Evolutionary conservation across 2,113 vertebrate genomes (phyloP), one percentile per base, ranked within the genome.

Genomic region (Carassius carassius): DNA sequence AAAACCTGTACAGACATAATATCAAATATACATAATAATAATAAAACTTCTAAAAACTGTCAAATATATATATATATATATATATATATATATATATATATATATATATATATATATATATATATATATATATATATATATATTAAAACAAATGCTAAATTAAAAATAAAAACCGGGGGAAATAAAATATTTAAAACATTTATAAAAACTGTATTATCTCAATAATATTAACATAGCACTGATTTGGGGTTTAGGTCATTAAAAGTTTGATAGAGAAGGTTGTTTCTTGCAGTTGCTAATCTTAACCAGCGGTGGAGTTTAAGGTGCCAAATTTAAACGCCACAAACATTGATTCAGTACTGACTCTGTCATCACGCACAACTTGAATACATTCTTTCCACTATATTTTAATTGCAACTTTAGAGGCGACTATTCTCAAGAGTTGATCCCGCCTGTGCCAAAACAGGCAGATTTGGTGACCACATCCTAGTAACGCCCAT

Each of bases 401-500:
- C n/a, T 41, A 60, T 60, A 78, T 80, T 80, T 65, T 80, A 80
- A 47, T 80, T 62, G 54, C 76, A 47, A 23, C 86, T 90, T 85
- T 80, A 70, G 63, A 78, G 54, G 65, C 44, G 87, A 87, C 81
- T 58, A 0, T 70, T 70, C 23, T 86, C 47, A 47, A 29, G 25
- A 84, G 44, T 69, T 47, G 51, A 70, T 76, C 54, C 74, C 5
- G 17, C 69, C 56, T 4, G 16, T 69, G 47, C 32, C 54, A 19
- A 54, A 84, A 78, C 23, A 32, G 60, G 62, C 54, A 56, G 81
- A 87, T 88, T 83, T 87, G 78, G 51, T 63, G 83, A 90, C 92
- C 92, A 91, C 90, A 92, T 87, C 87, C 83, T 82, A 81, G 90
- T 90, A 90, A 92, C 90, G 88, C 90, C 90, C 89, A 85, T 63